Percentiles rank a stretch among this genome's conserved stretches.
Evolutionary conservation across 2,797 vertebrate species (phyloP).

Genomic region (Zenarchopterus dispar): DNA sequence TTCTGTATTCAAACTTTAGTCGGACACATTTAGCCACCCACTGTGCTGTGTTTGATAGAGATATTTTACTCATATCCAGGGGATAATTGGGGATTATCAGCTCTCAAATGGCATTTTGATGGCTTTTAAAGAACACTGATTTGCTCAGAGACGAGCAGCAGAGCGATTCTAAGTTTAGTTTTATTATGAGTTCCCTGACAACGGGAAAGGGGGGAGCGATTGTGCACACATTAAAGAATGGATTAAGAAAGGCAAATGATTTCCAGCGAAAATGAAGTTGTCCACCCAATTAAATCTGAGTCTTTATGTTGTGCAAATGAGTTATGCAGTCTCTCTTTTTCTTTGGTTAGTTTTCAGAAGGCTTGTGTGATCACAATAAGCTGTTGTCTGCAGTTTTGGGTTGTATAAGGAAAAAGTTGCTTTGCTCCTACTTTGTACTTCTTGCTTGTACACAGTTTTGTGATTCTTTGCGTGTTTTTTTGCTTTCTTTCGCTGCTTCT

Average conservation of each 20-base stretch:
- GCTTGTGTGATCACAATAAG: neutral
- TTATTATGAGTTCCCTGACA: neutral
- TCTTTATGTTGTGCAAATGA: conserved; percentile 14
- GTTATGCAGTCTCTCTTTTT: conserved; percentile 1
- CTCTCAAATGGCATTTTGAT: conserved; percentile 52
- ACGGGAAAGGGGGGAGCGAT: neutral
- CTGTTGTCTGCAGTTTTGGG: neutral
- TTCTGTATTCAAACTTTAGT: too few species aligned
- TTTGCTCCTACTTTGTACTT: neutral
- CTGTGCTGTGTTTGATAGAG: conserved; percentile 32
- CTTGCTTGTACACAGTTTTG: neutral
- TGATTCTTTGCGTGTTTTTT: too few species aligned
- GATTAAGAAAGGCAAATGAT: conserved; percentile 2
- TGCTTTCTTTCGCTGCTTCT: too few species aligned
- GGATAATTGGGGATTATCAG: conserved; percentile 62
- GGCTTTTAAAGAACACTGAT: conserved; percentile 46
- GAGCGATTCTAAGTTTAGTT: conserved; percentile 18
- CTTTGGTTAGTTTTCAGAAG: neutral
- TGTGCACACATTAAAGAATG: conserved; percentile 9
- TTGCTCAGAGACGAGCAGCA: conserved; percentile 38
- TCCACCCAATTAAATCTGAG: conserved; percentile 21
- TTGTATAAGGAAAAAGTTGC: conserved; percentile 1
- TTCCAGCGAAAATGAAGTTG: conserved; percentile 13
- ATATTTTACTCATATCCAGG: conserved; percentile 41
- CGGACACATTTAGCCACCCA: too few species aligned